Percentiles rank a stretch among this genome's conserved stretches.
These are phyloP conservation scores for Planococcus citri DNA, from an alignment of 1,140 invertebrate species.

Conservation along the genomic window DNA sequence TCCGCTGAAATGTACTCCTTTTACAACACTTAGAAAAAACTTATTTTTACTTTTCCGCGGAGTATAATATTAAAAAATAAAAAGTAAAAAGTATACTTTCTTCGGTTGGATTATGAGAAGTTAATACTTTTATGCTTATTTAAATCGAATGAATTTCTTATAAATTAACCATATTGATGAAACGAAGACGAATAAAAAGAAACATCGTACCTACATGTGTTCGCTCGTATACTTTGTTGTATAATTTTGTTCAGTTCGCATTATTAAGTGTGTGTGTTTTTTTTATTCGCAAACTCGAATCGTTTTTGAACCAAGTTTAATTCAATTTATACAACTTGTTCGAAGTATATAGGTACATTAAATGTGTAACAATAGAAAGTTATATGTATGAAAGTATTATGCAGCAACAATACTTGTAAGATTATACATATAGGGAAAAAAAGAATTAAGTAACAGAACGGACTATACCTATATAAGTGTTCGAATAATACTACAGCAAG, in stretches of 20 bases:
- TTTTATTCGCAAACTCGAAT: too few species aligned
- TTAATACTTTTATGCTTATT: neutral
- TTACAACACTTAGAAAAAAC: constrained; percentile 9
- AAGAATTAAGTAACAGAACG: too few species aligned
- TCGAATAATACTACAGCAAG: neutral
- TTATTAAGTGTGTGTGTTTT: too few species aligned
- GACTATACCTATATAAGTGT: constrained; percentile 5
- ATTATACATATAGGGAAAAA: neutral
- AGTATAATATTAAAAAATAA: neutral
- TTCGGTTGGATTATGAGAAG: neutral
- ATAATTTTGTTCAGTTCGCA: too few species aligned
- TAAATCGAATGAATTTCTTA: neutral
- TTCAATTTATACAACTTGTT: too few species aligned
- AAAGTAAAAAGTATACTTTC: neutral
- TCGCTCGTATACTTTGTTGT: too few species aligned
- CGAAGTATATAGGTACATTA: too few species aligned
- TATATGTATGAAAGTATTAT: too few species aligned
- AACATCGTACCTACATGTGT: neutral
- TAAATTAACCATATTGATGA: neutral
- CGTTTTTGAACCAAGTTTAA: too few species aligned
- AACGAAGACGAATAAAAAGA: neutral
- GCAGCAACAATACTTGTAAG: too few species aligned
- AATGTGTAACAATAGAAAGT: too few species aligned
- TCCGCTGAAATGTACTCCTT: constrained; percentile 14
- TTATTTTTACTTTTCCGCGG: neutral